Conservation (phyloP, 2,113 vertebrate species). For the Ptilorrhoa leucosticta region DNA sequence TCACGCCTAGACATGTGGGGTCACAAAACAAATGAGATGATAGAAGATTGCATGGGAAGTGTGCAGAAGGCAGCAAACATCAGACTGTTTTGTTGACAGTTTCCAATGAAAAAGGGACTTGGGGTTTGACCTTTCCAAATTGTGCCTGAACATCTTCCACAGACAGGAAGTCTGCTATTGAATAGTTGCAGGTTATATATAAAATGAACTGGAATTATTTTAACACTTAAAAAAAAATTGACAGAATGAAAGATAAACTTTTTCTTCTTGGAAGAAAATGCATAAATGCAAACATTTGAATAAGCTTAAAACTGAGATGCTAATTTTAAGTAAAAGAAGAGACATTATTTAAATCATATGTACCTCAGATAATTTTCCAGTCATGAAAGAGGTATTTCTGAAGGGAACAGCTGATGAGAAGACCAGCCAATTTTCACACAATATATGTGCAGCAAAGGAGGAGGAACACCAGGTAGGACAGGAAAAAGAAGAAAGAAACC, state of each 20-base stretch:
- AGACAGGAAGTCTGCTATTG: background rate
- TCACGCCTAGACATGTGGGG: background rate
- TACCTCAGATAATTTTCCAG: background rate
- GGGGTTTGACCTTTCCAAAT: background rate
- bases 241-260: rapidly evolving
- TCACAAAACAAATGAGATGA: background rate
- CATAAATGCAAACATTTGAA: background rate
- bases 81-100: background rate
- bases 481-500: background rate
- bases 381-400: rapidly evolving
- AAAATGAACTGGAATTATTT: rapidly evolving
- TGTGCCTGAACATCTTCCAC: background rate
- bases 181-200: background rate
- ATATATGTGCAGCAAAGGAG: background rate
- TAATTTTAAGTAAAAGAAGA: background rate
- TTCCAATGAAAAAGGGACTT: background rate
- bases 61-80: background rate
- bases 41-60: background rate
- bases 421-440: background rate
- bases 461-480: rapidly evolving
- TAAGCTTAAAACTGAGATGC: background rate
- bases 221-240: background rate
- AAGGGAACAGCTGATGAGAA: background rate
- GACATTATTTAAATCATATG: background rate
- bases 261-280: background rate